phyloP scores from a whole-genome alignment of 35 echinoderm and acorn worm genomes.

The Patiria miniata region DNA sequence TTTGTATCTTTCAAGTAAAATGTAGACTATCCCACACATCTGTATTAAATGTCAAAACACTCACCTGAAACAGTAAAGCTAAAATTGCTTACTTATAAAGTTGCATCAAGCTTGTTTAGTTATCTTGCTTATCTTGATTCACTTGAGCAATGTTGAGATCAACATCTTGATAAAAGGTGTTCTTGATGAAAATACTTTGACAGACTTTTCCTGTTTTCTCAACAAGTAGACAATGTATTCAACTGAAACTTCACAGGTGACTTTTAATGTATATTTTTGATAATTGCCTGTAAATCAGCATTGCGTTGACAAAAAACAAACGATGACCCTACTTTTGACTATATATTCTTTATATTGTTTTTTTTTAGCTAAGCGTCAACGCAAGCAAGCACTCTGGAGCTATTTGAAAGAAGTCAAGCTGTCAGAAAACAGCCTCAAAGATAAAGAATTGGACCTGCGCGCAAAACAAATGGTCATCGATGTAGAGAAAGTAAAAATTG shows the following conservation, averaged over 20 bases:
- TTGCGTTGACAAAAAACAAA: neutral
- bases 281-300: neutral
- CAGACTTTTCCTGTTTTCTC: no score
- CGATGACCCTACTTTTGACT: neutral
- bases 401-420: constrained; percentile 3
- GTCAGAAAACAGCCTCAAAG: neutral
- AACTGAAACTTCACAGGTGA: no score
- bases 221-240: no score
- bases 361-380: constrained; percentile 1
- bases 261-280: no score
- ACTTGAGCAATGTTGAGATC: neutral
- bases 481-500: neutral
- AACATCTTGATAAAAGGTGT: no score
- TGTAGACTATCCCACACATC: neutral
- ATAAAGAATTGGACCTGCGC: neutral
- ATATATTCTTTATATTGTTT: neutral
- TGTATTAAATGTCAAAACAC: neutral
- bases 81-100: neutral
- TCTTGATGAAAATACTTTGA: no score
- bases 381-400: neutral
- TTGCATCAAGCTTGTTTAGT: neutral
- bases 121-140: neutral
- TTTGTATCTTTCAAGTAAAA: neutral
- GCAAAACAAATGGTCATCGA: neutral
- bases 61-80: neutral